Percentiles rank a stretch among this genome's conserved stretches.
phyloP scores from a whole-genome alignment of 2,888 invertebrate genomes.

The Nymphalis polychloros region DNA sequence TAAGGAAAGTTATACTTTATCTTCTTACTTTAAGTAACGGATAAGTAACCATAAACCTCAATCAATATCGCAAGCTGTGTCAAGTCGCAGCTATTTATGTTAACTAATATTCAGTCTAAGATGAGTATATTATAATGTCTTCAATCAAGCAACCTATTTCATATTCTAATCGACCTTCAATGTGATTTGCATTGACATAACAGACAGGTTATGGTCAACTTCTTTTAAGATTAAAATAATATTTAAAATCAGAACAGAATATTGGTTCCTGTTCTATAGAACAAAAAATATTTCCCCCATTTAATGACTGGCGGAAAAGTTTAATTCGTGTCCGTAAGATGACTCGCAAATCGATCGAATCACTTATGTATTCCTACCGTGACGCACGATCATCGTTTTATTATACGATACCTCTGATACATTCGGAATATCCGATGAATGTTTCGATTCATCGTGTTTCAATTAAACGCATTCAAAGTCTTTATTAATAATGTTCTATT shows the following conservation, averaged over 20 bases:
- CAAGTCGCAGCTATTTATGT: too few relatives aligned
- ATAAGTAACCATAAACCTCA: too few relatives aligned
- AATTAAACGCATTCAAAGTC: neutral
- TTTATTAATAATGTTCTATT: constrained; percentile 4
- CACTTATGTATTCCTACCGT: constrained; percentile 34
- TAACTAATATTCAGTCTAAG: too few relatives aligned
- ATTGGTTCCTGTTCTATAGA: constrained; percentile 13
- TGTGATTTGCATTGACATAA: neutral
- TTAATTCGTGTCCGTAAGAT: constrained; percentile 34
- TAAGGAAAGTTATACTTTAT: too few relatives aligned
- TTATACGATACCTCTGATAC: constrained; percentile 30
- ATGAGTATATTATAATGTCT: too few relatives aligned
- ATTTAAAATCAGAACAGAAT: neutral
- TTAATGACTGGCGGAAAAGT: constrained; percentile 34
- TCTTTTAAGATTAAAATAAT: neutral
- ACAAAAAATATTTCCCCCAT: constrained; percentile 13
- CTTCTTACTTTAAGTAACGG: too few relatives aligned
- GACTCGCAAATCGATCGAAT: constrained; percentile 34
- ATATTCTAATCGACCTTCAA: too few relatives aligned
- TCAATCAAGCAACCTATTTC: too few relatives aligned
- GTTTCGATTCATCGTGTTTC: constrained; percentile 3
- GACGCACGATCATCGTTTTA: constrained; percentile 28
- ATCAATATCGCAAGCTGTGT: too few relatives aligned
- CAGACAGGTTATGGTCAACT: neutral
- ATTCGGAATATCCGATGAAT: constrained; percentile 17